Conservation (phyloP, 1,140 invertebrate species). For the Zeugodacus cucurbitae region DNA sequence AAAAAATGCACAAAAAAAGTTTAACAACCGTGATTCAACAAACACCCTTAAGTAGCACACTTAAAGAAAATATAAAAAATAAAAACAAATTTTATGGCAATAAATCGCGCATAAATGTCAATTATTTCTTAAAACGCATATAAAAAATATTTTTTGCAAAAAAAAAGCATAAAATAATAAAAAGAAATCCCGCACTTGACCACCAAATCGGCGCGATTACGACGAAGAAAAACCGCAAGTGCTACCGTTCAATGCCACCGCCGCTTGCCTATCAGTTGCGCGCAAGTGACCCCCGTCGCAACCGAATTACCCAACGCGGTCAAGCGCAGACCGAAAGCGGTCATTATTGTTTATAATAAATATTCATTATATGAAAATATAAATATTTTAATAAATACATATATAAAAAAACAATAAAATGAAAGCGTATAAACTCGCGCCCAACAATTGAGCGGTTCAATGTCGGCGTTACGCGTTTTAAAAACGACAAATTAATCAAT, state of each 20-base stretch:
- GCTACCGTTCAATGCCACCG: conserved; percentile 22
- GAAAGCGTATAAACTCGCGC: not conserved
- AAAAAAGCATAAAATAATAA: not conserved
- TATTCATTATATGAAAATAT: not conserved
- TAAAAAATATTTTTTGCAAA: not conserved
- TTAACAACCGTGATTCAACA: too few relatives aligned
- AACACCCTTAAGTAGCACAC: not conserved
- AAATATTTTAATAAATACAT: not conserved
- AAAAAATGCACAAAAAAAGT: too few relatives aligned
- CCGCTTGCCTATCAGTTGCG: not conserved
- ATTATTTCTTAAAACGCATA: not conserved
- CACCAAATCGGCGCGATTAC: not conserved
- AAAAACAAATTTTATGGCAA: not conserved
- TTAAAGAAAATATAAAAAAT: not conserved
- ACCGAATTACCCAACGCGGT: not conserved
- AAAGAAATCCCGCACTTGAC: not conserved
- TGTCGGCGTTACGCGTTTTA: not conserved
- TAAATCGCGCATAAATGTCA: not conserved
- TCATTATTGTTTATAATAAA: not conserved
- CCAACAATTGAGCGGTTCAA: not conserved
- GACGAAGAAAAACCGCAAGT: not conserved
- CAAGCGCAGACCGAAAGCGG: not conserved
- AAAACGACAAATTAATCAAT: not conserved
- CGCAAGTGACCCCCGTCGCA: not conserved
- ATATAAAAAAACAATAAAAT: not conserved